Conservation (phyloP, 2,797 vertebrate genomes). For the Epinephelus awoara region DNA sequence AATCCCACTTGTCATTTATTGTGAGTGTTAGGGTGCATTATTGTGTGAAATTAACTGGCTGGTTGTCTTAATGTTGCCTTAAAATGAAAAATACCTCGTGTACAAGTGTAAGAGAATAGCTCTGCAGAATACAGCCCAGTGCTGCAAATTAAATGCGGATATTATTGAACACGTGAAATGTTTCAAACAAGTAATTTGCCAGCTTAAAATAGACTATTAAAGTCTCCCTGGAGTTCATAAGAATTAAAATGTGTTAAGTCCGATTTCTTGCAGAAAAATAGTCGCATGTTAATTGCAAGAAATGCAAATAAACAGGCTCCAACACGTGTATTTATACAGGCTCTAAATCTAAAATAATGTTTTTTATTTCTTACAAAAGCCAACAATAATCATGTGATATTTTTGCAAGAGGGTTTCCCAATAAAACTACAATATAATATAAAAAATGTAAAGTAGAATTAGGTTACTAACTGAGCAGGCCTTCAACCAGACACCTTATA, state of each 20-base stretch:
- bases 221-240: no score
- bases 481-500: neutral
- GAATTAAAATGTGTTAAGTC: neutral
- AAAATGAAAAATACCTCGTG: neutral
- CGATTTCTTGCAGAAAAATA: neutral
- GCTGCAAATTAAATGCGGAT: neutral
- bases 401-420: neutral
- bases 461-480: constrained; percentile 30
- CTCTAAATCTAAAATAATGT: neutral
- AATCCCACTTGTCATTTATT: neutral
- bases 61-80: neutral
- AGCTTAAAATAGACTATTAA: neutral
- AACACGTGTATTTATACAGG: neutral
- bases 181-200: neutral
- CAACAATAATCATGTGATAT: neutral
- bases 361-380: neutral
- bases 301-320: neutral
- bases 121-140: constrained; percentile 1
- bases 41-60: neutral
- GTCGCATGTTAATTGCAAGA: neutral
- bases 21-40: neutral
- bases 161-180: constrained; percentile 11
- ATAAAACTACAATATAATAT: neutral
- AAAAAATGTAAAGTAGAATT: neutral
- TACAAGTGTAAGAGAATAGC: neutral